Evolutionary conservation across 2,113 vertebrate species (phyloP).

Genomic region (Larimichthys polyactis): DNA sequence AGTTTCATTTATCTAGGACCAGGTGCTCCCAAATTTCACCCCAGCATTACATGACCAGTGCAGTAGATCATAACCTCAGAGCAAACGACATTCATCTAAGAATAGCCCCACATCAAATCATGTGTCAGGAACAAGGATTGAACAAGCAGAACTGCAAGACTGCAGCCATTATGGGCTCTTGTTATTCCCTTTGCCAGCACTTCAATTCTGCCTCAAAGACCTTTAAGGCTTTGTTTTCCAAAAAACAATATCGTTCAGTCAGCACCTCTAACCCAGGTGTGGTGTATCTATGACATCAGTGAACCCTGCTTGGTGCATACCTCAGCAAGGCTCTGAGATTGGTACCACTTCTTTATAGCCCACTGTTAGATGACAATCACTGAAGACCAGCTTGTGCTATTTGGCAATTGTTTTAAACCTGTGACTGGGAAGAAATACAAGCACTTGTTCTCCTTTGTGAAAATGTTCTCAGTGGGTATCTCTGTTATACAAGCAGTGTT

Average conservation of each 20-base stretch:
- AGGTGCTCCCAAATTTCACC: not conserved
- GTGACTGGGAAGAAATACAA: slow-evolving; percentile 15
- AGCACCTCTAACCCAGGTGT: slow-evolving; percentile 17
- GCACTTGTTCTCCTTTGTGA: not conserved
- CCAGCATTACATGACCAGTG: not conserved
- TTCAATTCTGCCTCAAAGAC: slow-evolving; percentile 35
- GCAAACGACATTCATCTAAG: not conserved
- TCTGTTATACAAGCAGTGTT: slow-evolving; percentile 24
- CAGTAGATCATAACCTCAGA: not conserved
- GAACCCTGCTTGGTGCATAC: slow-evolving; percentile 16
- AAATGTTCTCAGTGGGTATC: slow-evolving; percentile 1
- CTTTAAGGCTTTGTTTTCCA: slow-evolving; percentile 31
- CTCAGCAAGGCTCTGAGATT: slow-evolving; percentile 14
- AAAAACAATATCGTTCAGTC: slow-evolving; percentile 30
- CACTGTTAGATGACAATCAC: slow-evolving; percentile 29
- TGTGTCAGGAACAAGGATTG: not conserved
- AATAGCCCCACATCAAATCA: not conserved
- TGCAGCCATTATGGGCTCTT: not conserved
- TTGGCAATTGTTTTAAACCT: slow-evolving; percentile 2
- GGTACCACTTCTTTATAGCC: slow-evolving; percentile 9
- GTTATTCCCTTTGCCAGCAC: slow-evolving; percentile 5
- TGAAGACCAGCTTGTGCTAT: slow-evolving; percentile 18
- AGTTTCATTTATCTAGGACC: not conserved
- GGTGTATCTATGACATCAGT: slow-evolving; percentile 22
- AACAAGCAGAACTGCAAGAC: not conserved